Evolutionary conservation across 1,140 invertebrate genomes (phyloP), one percentile per base, ranked within the genome.

Genomic region (Halesus radiatus): DNA sequence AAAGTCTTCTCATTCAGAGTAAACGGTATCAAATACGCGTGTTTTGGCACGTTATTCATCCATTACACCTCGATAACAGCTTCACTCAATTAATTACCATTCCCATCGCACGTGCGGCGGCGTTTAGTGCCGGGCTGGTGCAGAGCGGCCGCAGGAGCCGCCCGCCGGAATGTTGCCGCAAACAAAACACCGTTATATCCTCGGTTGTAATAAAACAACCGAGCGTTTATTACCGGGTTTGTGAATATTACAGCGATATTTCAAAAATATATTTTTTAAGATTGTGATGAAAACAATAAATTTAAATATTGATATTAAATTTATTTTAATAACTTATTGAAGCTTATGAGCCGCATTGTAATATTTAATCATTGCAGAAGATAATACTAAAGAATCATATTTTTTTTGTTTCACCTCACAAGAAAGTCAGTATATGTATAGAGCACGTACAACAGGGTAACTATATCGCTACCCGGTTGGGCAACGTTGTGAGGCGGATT

Each of bases 41-140:
- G 45, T 72, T 52, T 37, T 72, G 50, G 50, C 7, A 20, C 16
- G 13, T 72, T 45, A 53, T 72, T 32, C 32, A 50, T 52, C 23
- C 50, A 74, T 74, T 54, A 74, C 22, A 18, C 18, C 50, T 74
- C 50, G 4, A 32, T 72, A 52, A 22, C 22, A 66, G 22, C 6
- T 15, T 10, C 66, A 32, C 74, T 10, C 62, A 54, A 76, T 76
- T 76, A 60, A 76, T 32, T 56, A 54, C 54, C 74, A 76, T 58
- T 76, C 74, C 54, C 54, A 76, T 62, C 74, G 74, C 54, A 16
- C n/a, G 1, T 15, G 54, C 54, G 54, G 74, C 60, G 54, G 26
- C 15, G 32, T 74, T 74, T 54, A 74, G 15, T 53, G 6, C 20
- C 45, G 1, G 8, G 16, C 8, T 20, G 15, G 29, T 29, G n/a